Evolutionary conservation across 2,797 vertebrate genomes (phyloP).

Genomic region (Muraenolepis orangiensis): DNA sequence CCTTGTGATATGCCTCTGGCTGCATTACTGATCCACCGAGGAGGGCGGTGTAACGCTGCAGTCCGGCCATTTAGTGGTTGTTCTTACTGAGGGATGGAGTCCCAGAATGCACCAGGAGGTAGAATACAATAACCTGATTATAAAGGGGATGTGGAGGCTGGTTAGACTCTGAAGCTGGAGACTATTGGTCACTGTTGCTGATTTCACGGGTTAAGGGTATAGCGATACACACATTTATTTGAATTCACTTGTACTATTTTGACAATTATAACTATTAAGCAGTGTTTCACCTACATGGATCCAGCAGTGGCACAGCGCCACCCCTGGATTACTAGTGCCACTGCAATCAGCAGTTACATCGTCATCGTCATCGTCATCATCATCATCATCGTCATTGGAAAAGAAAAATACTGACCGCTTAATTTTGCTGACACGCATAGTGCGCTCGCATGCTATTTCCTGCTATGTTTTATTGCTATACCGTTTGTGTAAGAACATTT

Average conservation of each 20-base stretch:
- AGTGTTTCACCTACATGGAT: not conserved
- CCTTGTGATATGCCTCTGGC: constrained; percentile 24
- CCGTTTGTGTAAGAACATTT: too few relatives aligned
- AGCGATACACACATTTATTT: not conserved
- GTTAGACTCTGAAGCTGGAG: not conserved
- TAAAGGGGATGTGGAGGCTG: not conserved
- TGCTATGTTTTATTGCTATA: too few relatives aligned
- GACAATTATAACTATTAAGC: not conserved
- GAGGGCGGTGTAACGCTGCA: constrained; percentile 30
- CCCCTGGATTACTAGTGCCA: too few relatives aligned
- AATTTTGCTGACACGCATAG: too few relatives aligned
- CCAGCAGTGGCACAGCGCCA: not conserved
- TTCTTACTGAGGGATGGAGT: constrained; percentile 5
- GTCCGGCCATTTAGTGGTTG: constrained; percentile 13
- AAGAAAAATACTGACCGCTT: too few relatives aligned
- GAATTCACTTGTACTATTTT: not conserved
- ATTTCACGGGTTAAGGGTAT: not conserved
- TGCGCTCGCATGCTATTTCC: too few relatives aligned
- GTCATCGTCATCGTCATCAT: too few relatives aligned
- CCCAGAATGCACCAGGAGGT: not conserved
- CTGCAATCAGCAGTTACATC: too few relatives aligned
- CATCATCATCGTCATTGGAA: too few relatives aligned
- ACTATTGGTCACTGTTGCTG: not conserved
- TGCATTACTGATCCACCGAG: constrained; percentile 27
- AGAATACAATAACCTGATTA: not conserved